Evolutionary conservation across 1,140 invertebrate genomes (phyloP), one percentile per base, ranked within the genome.

Genomic region (Pachyrhynchus sulphureomaculatus): DNA sequence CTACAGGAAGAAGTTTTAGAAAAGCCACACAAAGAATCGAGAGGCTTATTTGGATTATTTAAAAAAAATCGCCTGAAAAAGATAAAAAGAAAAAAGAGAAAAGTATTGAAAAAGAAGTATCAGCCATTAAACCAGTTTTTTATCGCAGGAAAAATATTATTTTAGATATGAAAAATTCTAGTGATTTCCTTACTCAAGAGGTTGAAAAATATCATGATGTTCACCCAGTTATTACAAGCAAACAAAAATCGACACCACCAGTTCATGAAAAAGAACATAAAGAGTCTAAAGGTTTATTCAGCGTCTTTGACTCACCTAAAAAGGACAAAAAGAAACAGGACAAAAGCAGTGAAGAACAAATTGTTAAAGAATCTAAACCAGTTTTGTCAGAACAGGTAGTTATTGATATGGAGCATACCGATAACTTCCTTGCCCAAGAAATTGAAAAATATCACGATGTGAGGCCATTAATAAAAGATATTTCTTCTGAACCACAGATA

Each of bases 31-130:
- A 21, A 58, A 29, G 55, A 58, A 29, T 48, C 44, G 15, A 64
- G 64, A 64, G 51, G 58, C 10, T 55, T 67, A 6, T 61, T 68
- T 58, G 56, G 65, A 9, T 41, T 64, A 18, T 70, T 67, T 47
- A n/a, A n/a, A n/a, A n/a, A n/a, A 63, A 65, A 24, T 58, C 51
- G 2, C 48, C 34, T 13, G 52, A 62, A 23, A 62, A 57, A 63
- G 54, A 39, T 5, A 42, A 17, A 12, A 57, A 53, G 47, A 17
- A 61, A 55, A 39, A 57, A 63, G 51, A 44, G 54, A 23, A 13
- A 47, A 36, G 10, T 8, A 32, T 49, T 17, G 47, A 52, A 12
- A 45, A 62, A 32, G 21, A 32, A 17, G 36, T 6, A 39, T 9
- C 6, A 29, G 12, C 1, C 1, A 13, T 45, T 3, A 44, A 64